A percentile compares a stretch with the other conserved stretches of the same genome.
Conservation (phyloP, 2,113 vertebrate genomes). For the Microcebus lehilahytsara region DNA sequence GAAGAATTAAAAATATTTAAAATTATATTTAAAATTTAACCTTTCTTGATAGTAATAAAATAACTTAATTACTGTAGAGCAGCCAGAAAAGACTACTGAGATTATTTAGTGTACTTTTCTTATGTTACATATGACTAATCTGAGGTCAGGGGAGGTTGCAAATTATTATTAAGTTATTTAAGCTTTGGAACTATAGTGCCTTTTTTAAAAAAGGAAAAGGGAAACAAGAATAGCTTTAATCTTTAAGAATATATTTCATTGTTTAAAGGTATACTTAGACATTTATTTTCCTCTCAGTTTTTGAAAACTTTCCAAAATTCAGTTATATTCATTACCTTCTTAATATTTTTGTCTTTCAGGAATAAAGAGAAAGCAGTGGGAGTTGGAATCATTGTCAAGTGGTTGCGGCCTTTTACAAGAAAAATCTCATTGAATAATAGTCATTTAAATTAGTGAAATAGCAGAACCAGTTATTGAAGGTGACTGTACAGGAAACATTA, state of each 20-base stretch:
- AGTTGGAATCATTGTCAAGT: constrained; percentile 73
- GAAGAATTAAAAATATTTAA: background rate
- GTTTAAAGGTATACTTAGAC: background rate
- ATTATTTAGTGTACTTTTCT: background rate
- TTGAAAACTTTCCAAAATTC: background rate
- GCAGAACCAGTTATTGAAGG: constrained; percentile 33
- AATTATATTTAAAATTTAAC: constrained; percentile 6
- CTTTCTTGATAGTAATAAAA: background rate
- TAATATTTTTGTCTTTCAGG: constrained; percentile 79
- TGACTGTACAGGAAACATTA: constrained; percentile 67
- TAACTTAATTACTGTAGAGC: background rate
- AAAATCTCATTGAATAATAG: constrained; percentile 49
- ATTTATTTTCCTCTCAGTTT: constrained; percentile 25
- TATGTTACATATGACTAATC: constrained; percentile 8
- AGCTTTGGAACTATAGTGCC: background rate
- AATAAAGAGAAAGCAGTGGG: constrained; percentile 62
- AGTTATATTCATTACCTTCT: constrained; percentile 32
- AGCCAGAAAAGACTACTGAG: background rate
- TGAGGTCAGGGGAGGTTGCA: background rate
- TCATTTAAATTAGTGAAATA: constrained; percentile 67
- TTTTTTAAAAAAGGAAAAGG: background rate
- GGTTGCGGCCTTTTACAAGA: constrained; percentile 63
- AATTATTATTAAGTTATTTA: constrained; percentile 36
- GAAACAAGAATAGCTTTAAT: constrained; percentile 8
- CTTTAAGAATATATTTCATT: background rate